phyloP scores from a whole-genome alignment of 2,113 vertebrate species.

The Chloroceryle aenea region DNA sequence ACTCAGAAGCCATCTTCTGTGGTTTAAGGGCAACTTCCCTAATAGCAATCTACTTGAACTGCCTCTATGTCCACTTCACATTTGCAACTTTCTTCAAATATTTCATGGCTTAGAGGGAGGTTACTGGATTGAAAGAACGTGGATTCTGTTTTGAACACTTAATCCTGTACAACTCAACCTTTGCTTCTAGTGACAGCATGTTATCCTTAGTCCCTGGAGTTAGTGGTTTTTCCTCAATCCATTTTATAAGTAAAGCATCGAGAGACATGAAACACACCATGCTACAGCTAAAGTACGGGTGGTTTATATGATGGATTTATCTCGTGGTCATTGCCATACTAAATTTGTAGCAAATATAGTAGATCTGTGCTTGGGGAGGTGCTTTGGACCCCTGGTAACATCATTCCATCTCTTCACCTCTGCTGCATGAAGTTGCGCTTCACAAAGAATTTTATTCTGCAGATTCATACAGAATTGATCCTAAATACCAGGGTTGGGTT shows the following conservation, averaged over 20 bases:
- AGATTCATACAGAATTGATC: conserved; percentile 29
- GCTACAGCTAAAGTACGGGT: not conserved
- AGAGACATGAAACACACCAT: not conserved
- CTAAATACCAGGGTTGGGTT: conserved; percentile 56
- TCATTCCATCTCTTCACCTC: not conserved
- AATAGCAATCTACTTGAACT: not conserved
- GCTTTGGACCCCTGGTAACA: not conserved
- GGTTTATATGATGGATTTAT: not conserved
- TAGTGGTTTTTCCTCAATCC: not conserved
- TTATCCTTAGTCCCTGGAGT: not conserved
- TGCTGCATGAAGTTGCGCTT: not conserved
- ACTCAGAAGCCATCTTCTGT: not conserved
- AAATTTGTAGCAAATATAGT: not conserved
- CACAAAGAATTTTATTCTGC: not conserved
- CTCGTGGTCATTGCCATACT: not conserved
- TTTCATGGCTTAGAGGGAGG: rapidly evolving
- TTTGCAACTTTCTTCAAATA: not conserved
- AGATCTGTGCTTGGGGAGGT: not conserved
- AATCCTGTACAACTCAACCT: not conserved
- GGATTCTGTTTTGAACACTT: not conserved
- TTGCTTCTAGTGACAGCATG: not conserved
- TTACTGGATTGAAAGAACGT: not conserved
- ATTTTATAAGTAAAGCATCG: not conserved
- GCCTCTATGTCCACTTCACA: not conserved
- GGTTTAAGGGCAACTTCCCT: not conserved